Conservation (phyloP, 2,113 vertebrate genomes). For the Pseudopipra pipra region DNA sequence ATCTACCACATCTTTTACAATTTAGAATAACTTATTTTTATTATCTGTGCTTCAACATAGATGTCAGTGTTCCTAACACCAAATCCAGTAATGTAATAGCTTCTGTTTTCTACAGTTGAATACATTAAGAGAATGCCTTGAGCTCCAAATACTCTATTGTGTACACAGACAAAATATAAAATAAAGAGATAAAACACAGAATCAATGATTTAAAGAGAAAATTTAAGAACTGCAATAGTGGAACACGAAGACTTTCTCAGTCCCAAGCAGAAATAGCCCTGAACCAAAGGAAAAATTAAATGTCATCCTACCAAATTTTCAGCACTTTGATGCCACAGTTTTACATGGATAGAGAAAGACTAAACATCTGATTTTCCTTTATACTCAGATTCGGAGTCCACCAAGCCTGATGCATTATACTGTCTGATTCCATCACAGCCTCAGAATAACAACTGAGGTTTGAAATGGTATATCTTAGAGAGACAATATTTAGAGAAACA, state of each 20-base stretch:
- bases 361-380: not conserved
- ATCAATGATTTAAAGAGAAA: not conserved
- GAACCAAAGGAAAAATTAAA: not conserved
- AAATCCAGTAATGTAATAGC: not conserved
- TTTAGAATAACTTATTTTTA: constrained; percentile 2
- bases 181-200: not conserved
- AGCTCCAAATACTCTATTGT: not conserved
- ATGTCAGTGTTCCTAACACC: not conserved
- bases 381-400: not conserved
- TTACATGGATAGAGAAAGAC: not conserved
- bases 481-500: not conserved
- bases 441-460: not conserved
- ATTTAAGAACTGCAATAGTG: not conserved
- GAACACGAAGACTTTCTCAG: not conserved
- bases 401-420: not conserved
- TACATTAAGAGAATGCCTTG: not conserved
- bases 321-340: not conserved
- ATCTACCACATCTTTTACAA: not conserved
- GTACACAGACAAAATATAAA: not conserved
- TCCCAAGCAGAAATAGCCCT: not conserved
- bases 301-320: not conserved
- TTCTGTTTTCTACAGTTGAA: not conserved
- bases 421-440: not conserved
- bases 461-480: not conserved
- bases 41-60: not conserved